phyloP scores from a whole-genome alignment of 92 coral and sea anemone species.

The Zoanthus solanderi region DNA sequence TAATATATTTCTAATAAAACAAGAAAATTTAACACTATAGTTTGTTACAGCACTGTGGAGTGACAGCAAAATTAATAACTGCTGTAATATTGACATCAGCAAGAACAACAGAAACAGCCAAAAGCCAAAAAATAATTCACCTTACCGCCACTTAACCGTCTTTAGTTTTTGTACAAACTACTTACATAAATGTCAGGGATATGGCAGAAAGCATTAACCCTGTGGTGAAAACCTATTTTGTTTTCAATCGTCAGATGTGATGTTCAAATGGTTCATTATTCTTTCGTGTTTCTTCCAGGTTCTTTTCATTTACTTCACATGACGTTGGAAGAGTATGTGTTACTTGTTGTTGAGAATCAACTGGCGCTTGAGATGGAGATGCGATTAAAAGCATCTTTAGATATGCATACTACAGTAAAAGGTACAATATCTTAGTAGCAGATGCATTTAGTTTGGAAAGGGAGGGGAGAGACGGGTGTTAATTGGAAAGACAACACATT shows the following conservation, averaged over 20 bases:
- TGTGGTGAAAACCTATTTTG: not conserved
- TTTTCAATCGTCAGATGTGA: not conserved
- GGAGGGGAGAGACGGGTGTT: not conserved
- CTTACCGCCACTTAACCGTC: too few relatives aligned
- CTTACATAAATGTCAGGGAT: too few relatives aligned
- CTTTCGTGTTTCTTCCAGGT: constrained; percentile 58
- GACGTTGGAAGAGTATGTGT: constrained; percentile 91
- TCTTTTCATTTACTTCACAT: constrained; percentile 94
- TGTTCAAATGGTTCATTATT: not conserved
- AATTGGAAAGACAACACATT: too few relatives aligned
- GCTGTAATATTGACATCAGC: too few relatives aligned
- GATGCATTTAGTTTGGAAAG: not conserved
- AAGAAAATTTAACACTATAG: too few relatives aligned
- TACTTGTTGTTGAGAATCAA: constrained; percentile 91
- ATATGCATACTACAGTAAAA: constrained; percentile 51
- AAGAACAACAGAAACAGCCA: too few relatives aligned
- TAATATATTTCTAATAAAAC: too few relatives aligned
- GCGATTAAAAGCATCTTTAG: constrained; percentile 70
- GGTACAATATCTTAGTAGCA: constrained; percentile 1
- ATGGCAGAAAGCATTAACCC: too few relatives aligned
- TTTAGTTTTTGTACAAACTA: too few relatives aligned
- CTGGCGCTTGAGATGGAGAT: constrained; percentile 78
- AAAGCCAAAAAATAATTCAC: too few relatives aligned
- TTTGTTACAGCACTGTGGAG: too few relatives aligned
- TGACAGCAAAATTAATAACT: too few relatives aligned